Evolutionary conservation across 1,140 invertebrate species (phyloP).

Genomic region (Onthophagus taurus): DNA sequence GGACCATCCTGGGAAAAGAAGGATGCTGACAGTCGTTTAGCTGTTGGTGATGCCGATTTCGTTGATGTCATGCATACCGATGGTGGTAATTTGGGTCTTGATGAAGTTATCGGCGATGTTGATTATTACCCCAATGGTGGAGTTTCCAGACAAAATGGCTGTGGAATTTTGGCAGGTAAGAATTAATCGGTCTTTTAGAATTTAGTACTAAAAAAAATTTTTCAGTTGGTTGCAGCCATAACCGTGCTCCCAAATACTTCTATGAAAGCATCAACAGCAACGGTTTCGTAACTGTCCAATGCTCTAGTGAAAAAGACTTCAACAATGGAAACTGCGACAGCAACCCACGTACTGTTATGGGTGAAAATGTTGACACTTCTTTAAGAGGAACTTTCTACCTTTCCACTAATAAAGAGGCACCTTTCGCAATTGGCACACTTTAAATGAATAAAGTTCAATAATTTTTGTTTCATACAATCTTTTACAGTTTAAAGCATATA

Average conservation of each 20-base stretch:
- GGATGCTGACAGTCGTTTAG: not conserved
- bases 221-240: slow-evolving; percentile 4
- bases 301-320: not conserved
- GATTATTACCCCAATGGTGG: slow-evolving; percentile 5
- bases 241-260: not conserved
- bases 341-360: not conserved
- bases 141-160: not conserved
- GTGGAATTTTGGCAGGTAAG: not conserved
- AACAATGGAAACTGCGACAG: not conserved
- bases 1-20: not conserved
- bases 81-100: not conserved
- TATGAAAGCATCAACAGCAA: not conserved
- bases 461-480: too few species aligned
- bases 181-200: too few species aligned
- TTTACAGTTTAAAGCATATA: too few species aligned
- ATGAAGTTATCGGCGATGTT: not conserved
- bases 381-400: slow-evolving; percentile 1
- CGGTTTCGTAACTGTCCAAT: not conserved
- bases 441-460: not conserved
- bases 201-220: not conserved
- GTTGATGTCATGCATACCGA: slow-evolving; percentile 5
- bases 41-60: slow-evolving; percentile 3
- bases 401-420: not conserved
- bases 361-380: slow-evolving; percentile 1
- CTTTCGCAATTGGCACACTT: not conserved